Evolutionary conservation across 1,140 invertebrate species (phyloP), one percentile per base, ranked within the genome.

Genomic region (Panulirus ornatus): DNA sequence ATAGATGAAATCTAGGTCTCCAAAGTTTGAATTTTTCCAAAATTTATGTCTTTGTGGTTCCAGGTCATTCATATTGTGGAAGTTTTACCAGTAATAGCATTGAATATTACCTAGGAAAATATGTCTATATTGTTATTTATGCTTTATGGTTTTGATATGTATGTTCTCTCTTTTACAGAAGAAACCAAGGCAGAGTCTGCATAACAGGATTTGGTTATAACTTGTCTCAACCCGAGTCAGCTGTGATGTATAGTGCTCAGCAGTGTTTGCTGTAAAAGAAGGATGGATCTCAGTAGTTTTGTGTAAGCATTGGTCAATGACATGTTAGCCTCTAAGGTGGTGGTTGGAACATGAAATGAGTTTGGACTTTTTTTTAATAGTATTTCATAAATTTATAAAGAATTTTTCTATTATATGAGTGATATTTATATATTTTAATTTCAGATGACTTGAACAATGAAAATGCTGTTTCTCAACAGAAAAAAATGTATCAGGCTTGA

Each of bases 281-380:
- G 82, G 70, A 84, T 71, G 40, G 82, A 84, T 84, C 82, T 84
- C 82, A 84, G 66, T 84, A 84, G 66, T 84, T 22, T 47, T 34
- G 63, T 84, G 82, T 84, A 84, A 71, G 82, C 42, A 73, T 84
- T 42, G 82, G 44, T 73, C 63, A 63, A 44, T 51, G 70, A 84
- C 44, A 47, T 47, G 42, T 84, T 73, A 71, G 82, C 82, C 82
- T 84, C 51, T 44, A 84, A 73, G 82, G 82, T 84, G 66, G 73
- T 27, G 34, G n/a, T 84, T 70, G 34, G 58, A 81, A 84, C n/a
- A 58, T 19, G 5, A 47, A 47, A 6, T 6, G 44, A 47, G 44
- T 47, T 47, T 11, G 14, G 5, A 3, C 14, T 38, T 38, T 38
- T 30, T 70, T 84, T 73, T 34, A 8, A 84, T 22, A 84, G n/a